Base-by-base conservation (phyloP, 2,888 invertebrate species). In the Synergus japonicus region DNA sequence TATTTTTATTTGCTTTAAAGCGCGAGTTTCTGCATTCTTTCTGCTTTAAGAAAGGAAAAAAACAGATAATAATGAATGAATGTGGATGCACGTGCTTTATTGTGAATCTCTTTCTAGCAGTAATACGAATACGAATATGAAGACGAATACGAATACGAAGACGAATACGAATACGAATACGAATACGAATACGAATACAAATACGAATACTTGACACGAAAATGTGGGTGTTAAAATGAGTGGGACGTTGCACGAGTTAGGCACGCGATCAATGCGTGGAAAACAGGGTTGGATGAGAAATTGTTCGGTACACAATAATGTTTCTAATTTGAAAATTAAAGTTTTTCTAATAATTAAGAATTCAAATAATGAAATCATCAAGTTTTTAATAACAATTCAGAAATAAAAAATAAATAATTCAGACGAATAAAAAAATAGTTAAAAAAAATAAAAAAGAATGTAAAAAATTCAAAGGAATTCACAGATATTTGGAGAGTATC, bases 241-340 rank as follows among this genome's bases (percentile, higher is more conserved):
- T 54, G 49, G 46, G 73, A 22, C 60, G 76, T 76, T 63, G 29
- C 87, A 88, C 86, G 87, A 83, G 83, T 67, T 60, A 66, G 78
- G 76, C 86, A 86, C 85, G 88, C 80, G 84, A 78, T 73, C 76
- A 76, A 78, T 81, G 85, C 85, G 83, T 84, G 81, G 43, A 46
- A 37, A 54, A 15, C 65, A 65, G 65, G 65, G 65, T 41, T 65
- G 65, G 43, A 37, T 65, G 41, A 65, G 43, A 37, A 29, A 37
- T 37, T 37, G 37, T 37, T 37, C 37, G 5, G 37, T 37, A 37
- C 5, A 37, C 29, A 29, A 29, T 37, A 37, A 37, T 37, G 37
- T 7, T 37, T 37, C 29, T 37, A 7, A 37, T 4, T 5, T 37
- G 37, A 5, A 37, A 37, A 37, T 4, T 37, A 5, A 37, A 37